Percentiles rank a stretch among this genome's conserved stretches.
Conservation (phyloP, 2,888 invertebrate species). For the Agriotes lineatus region DNA sequence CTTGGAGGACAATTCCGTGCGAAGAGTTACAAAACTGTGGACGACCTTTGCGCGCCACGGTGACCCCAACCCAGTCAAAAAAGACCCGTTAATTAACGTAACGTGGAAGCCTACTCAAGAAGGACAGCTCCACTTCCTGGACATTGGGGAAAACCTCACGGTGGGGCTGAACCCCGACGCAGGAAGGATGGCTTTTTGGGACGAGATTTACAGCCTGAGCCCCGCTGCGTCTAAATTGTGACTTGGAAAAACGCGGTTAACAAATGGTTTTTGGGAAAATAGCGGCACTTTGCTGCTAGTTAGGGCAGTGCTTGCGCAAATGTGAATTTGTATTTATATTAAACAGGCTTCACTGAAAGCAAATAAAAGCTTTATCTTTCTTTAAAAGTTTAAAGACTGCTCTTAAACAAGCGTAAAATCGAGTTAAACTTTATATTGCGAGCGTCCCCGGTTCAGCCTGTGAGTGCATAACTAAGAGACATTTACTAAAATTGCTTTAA, state of each 20-base stretch:
- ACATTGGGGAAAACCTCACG: constrained; percentile 49
- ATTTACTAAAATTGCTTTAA: constrained; percentile 17
- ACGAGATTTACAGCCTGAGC: constrained; percentile 36
- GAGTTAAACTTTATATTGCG: constrained; percentile 7
- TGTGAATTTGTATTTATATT: too few relatives aligned
- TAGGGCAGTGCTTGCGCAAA: neutral
- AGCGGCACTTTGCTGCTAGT: too few relatives aligned
- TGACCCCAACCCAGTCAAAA: constrained; percentile 40
- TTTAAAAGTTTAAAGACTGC: neutral
- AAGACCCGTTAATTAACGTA: constrained; percentile 40
- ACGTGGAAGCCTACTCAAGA: constrained; percentile 45
- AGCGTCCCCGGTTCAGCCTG: neutral
- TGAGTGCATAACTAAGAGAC: constrained; percentile 15
- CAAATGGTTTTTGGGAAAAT: too few relatives aligned
- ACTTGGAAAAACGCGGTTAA: neutral
- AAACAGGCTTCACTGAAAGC: too few relatives aligned
- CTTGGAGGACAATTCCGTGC: constrained; percentile 48
- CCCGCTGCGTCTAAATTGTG: constrained; percentile 4
- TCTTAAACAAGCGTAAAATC: constrained; percentile 9
- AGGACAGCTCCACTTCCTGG: constrained; percentile 46
- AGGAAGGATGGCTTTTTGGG: constrained; percentile 53
- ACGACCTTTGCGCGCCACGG: constrained; percentile 44
- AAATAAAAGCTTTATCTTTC: neutral
- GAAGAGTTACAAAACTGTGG: constrained; percentile 54
- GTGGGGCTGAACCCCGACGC: constrained; percentile 48